Conservation (phyloP, 1,140 invertebrate species). For the Sarcophaga bullata region DNA sequence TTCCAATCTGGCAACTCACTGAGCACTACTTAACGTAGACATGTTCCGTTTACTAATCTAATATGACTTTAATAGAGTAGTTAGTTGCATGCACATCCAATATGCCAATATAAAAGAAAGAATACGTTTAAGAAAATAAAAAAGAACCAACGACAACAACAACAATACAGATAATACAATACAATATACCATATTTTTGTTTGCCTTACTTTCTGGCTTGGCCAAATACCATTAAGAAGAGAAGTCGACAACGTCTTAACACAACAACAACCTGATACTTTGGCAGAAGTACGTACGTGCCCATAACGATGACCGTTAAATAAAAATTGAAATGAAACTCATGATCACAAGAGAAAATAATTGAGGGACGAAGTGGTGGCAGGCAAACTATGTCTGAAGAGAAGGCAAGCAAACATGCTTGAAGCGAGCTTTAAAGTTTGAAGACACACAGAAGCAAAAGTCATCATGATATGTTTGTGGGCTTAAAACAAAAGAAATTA, state of each 20-base stretch:
- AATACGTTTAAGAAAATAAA: not conserved
- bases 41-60: conserved; percentile 39
- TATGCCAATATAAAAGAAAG: not conserved
- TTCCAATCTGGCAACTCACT: not conserved
- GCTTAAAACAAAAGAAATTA: too few species aligned
- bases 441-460: too few species aligned
- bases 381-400: not conserved
- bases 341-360: not conserved
- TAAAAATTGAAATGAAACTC: conserved; percentile 15
- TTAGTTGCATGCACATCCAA: not conserved
- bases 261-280: conserved; percentile 4
- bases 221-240: conserved; percentile 2
- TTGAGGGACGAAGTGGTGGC: not conserved
- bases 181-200: not conserved
- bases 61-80: conserved; percentile 33
- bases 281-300: not conserved
- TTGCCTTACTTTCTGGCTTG: conserved; percentile 9
- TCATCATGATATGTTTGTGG: too few species aligned
- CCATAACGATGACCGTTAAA: conserved; percentile 28
- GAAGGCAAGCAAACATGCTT: not conserved
- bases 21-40: conserved; percentile 23
- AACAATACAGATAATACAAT: too few species aligned
- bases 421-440: not conserved
- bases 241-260: not conserved
- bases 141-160: too few species aligned